phyloP scores from a whole-genome alignment of 2,797 vertebrate genomes.

The Heliangelus exortis region DNA sequence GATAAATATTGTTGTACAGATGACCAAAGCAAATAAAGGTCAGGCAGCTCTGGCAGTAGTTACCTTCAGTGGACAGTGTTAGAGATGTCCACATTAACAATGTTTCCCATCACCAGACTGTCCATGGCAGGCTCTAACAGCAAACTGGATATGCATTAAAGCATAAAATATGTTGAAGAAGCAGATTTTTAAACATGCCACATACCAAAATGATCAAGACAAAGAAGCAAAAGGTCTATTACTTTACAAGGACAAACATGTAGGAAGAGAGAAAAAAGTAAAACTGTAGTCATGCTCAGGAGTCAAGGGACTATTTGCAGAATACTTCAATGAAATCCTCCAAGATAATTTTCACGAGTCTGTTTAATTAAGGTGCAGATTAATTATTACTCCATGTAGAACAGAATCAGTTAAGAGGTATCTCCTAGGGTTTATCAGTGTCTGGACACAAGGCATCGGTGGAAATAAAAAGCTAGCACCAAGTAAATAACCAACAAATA shows the following conservation, averaged over 20 bases:
- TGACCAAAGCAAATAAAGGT: neutral
- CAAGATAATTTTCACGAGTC: conserved; percentile 12
- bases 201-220: neutral
- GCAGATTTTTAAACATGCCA: neutral
- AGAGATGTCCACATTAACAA: neutral
- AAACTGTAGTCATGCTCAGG: neutral
- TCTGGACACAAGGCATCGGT: conserved; percentile 59
- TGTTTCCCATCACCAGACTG: neutral
- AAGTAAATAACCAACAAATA: conserved; percentile 64
- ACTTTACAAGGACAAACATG: neutral
- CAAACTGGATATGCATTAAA: neutral
- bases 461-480: conserved; percentile 65
- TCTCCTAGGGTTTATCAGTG: conserved; percentile 21
- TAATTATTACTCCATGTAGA: conserved; percentile 49
- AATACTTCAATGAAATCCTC: conserved; percentile 37
- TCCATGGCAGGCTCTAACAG: neutral
- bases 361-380: conserved; percentile 66
- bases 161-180: neutral
- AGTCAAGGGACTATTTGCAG: neutral
- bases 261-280: neutral
- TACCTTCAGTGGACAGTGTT: neutral
- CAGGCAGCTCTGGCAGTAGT: neutral
- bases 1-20: neutral
- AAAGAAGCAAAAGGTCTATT: neutral
- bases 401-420: conserved; percentile 45